Conservation (phyloP, 2,113 vertebrate genomes). For the Nannospalax galili region DNA sequence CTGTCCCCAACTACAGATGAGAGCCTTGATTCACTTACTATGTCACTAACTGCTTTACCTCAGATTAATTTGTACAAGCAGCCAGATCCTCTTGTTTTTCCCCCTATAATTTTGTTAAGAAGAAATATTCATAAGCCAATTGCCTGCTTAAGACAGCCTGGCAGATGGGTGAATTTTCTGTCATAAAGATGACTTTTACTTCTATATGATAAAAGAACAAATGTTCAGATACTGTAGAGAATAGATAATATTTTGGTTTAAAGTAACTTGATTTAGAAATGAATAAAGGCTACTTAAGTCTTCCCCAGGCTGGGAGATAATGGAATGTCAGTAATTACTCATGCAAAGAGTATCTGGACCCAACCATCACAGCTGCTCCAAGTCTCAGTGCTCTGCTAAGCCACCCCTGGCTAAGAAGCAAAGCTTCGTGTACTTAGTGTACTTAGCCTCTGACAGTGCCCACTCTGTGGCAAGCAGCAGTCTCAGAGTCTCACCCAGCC, state of each 20-base stretch:
- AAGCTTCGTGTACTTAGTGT: neutral
- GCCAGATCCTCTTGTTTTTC: neutral
- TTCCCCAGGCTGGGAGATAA: neutral
- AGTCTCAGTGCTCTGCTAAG: neutral
- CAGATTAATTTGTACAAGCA: slow-evolving; percentile 43
- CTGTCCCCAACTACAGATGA: slow-evolving; percentile 31
- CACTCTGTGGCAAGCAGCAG: neutral
- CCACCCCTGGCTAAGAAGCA: neutral
- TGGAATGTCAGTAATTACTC: neutral
- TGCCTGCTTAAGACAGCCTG: neutral
- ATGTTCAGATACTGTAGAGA: slow-evolving; percentile 11
- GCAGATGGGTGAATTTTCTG: slow-evolving; percentile 28
- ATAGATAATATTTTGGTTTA: slow-evolving; percentile 43
- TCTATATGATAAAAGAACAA: neutral
- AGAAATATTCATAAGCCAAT: slow-evolving; percentile 50
- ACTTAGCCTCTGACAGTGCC: neutral
- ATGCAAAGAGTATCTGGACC: neutral
- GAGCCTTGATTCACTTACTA: slow-evolving; percentile 14
- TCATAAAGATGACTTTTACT: slow-evolving; percentile 36
- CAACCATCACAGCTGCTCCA: neutral
- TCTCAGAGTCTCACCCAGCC: neutral
- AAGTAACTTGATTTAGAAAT: neutral
- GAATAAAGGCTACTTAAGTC: neutral
- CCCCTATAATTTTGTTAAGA: neutral
- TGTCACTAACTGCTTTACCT: neutral